Conservation (phyloP, 92 coral and sea anemone genomes). For the Micromussa lordhowensis region DNA sequence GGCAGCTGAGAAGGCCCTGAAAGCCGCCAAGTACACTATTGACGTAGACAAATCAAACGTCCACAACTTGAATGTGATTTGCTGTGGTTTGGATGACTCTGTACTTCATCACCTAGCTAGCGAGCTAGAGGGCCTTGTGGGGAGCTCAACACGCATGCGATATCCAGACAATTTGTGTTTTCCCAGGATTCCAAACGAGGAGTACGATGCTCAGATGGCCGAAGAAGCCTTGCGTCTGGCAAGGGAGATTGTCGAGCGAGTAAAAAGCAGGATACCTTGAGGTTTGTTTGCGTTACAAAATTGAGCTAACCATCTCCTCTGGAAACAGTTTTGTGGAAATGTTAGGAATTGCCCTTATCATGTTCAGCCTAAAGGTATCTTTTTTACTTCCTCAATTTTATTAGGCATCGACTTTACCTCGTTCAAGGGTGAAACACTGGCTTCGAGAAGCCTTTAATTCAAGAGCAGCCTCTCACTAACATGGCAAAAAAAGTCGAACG, state of each 20-base stretch:
- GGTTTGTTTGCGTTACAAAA: constrained; percentile 2
- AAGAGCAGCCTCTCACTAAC: too few relatives aligned
- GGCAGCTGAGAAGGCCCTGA: constrained; percentile 42
- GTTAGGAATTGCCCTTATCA: too few relatives aligned
- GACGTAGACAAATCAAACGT: constrained; percentile 11
- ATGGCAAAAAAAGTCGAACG: too few relatives aligned
- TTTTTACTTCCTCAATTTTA: too few relatives aligned
- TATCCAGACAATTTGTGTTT: constrained; percentile 72
- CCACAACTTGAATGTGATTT: constrained; percentile 22
- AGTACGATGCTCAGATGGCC: constrained; percentile 39
- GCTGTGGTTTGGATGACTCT: constrained; percentile 23
- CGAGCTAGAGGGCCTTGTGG: constrained; percentile 53
- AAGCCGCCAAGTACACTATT: constrained; percentile 29
- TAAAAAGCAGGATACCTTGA: constrained; percentile 12
- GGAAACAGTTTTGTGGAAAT: too few relatives aligned
- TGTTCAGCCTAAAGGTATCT: too few relatives aligned
- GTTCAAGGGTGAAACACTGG: too few relatives aligned
- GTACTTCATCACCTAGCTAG: constrained; percentile 36
- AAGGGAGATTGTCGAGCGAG: constrained; percentile 13
- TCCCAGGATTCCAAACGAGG: constrained; percentile 79
- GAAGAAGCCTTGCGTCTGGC: constrained; percentile 10
- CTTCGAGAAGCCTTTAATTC: too few relatives aligned
- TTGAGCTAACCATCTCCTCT: too few relatives aligned
- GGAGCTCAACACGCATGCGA: constrained; percentile 76
- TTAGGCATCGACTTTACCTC: too few relatives aligned